Conservation (phyloP, 1,140 invertebrate genomes). For the Glomeris maerens region DNA sequence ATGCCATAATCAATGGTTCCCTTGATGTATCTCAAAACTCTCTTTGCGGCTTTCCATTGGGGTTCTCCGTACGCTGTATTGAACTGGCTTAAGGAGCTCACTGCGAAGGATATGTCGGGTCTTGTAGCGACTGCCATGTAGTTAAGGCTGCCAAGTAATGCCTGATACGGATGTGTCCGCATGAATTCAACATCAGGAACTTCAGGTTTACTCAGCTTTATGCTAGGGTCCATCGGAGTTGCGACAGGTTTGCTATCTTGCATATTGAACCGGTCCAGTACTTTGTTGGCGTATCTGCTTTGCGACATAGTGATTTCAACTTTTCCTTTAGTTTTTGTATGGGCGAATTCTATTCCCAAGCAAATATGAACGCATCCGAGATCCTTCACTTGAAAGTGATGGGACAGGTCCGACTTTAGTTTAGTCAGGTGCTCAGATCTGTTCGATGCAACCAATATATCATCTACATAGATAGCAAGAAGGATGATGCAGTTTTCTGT, state of each 20-base stretch:
- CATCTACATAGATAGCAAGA: constrained; percentile 15
- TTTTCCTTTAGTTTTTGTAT: too few species aligned
- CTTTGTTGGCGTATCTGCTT: constrained; percentile 23
- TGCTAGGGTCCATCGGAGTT: constrained; percentile 8
- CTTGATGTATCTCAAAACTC: background rate
- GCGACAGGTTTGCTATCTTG: constrained; percentile 8
- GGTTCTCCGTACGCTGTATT: constrained; percentile 28
- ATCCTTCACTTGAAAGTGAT: constrained; percentile 21
- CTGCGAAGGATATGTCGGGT: constrained; percentile 24
- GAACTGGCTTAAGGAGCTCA: constrained; percentile 28
- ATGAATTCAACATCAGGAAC: constrained; percentile 16
- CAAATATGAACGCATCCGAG: constrained; percentile 17
- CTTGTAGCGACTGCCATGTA: background rate
- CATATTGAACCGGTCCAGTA: constrained; percentile 21
- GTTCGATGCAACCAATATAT: constrained; percentile 8
- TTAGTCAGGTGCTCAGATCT: constrained; percentile 15
- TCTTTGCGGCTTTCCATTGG: constrained; percentile 5
- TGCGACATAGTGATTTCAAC: constrained; percentile 27
- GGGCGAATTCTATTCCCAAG: constrained; percentile 19
- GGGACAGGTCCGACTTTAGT: constrained; percentile 15
- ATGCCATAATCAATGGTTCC: background rate
- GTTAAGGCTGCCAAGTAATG: constrained; percentile 8
- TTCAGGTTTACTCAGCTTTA: constrained; percentile 5
- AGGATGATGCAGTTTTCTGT: too few species aligned
- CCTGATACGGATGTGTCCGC: constrained; percentile 18